These are phyloP conservation scores for Ptychobarbus kaznakovi DNA, from an alignment of 2,797 vertebrate genomes.

Conservation along the genomic window DNA sequence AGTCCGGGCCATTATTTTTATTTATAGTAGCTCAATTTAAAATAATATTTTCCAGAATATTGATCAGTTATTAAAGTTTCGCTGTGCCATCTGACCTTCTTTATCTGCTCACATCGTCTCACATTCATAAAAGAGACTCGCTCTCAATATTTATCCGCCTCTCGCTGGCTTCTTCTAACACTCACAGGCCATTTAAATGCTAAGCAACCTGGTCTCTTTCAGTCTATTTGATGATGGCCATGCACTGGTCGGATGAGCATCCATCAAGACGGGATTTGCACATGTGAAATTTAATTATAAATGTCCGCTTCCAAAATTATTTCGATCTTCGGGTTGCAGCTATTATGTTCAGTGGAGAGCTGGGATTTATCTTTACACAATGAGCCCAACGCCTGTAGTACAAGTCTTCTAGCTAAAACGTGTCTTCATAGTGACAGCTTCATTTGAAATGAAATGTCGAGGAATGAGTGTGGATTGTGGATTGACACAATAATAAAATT, in stretches of 20 bases:
- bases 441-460: constrained; percentile 52
- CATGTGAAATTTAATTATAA: constrained; percentile 82
- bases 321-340: too few species aligned
- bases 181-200: constrained; percentile 79
- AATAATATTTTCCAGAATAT: constrained; percentile 6
- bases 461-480: constrained; percentile 25
- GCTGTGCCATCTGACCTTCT: constrained; percentile 5
- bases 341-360: too few species aligned
- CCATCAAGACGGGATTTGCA: constrained; percentile 79
- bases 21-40: not conserved
- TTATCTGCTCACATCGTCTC: constrained; percentile 31
- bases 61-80: constrained; percentile 2
- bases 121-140: constrained; percentile 41
- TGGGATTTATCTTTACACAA: constrained; percentile 70
- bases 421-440: constrained; percentile 47
- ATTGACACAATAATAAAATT: constrained; percentile 53
- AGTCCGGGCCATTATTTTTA: not conserved
- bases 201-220: constrained; percentile 78
- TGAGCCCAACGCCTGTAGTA: constrained; percentile 30
- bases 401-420: constrained; percentile 44
- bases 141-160: constrained; percentile 51
- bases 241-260: constrained; percentile 72
- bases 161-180: constrained; percentile 41
- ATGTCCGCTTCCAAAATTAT: constrained; percentile 69
- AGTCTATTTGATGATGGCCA: constrained; percentile 72